Conservation (phyloP, 2,888 invertebrate genomes). For the Agriotes lineatus region DNA sequence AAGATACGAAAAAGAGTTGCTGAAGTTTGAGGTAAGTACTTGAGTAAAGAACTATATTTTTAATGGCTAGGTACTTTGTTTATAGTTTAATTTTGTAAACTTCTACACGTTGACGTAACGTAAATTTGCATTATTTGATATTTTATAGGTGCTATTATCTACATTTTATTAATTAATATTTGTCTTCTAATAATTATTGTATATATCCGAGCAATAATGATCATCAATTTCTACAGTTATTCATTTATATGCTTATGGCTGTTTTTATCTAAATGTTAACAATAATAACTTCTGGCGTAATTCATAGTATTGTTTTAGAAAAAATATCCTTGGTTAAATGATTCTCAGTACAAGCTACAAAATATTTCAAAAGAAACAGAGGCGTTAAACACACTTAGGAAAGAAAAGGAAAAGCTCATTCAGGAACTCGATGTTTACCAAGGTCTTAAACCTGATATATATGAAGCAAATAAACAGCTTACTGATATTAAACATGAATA, state of each 20-base stretch:
- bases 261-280: no score
- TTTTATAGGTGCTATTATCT: no score
- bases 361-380: constrained; percentile 57
- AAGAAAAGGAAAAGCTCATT: constrained; percentile 55
- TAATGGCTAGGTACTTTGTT: not conserved
- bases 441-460: constrained; percentile 59
- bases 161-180: no score
- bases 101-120: no score
- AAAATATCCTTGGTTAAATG: constrained; percentile 57
- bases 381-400: constrained; percentile 52
- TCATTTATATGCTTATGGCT: no score
- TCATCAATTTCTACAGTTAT: no score
- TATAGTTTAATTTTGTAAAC: not conserved
- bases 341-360: constrained; percentile 55
- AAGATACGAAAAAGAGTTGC: constrained; percentile 57
- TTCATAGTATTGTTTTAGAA: constrained; percentile 45
- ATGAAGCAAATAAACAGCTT: constrained; percentile 59
- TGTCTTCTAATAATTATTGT: no score
- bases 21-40: constrained; percentile 57
- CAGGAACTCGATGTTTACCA: constrained; percentile 56
- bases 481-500: constrained; percentile 56
- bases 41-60: not conserved
- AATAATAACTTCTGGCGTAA: no score
- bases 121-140: no score
- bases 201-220: no score